Evolutionary conservation across 2,888 invertebrate species (phyloP), one percentile per base, ranked within the genome.

Genomic region (Ornithoptera priamus): DNA sequence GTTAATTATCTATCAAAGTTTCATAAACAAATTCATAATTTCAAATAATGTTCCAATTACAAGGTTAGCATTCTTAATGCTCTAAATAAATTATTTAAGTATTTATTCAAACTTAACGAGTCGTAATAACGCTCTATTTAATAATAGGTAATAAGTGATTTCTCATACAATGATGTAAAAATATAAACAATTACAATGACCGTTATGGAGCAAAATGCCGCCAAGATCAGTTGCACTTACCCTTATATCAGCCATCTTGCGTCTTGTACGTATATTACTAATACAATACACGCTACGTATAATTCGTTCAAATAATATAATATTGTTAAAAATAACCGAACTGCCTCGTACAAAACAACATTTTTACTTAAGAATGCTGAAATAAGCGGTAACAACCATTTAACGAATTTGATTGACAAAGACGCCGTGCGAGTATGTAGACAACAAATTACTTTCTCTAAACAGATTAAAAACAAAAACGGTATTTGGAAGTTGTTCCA

Each of bases 171-270:
- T 59, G 56, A 60, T 50, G 56, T 68, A 68, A 66, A 73, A 74
- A 77, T 75, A 75, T 71, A 77, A 82, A 80, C 76, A 78, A 80
- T 73, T 73, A 77, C 59, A 77, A 79, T 73, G 85, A 85, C 90
- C 90, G 92, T 91, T 91, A 87, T 67, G 73, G 77, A 85, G 83
- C 84, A 90, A 92, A 92, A 91, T 90, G 89, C 92, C 92, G 92
- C 92, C 90, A 92, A 91, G 84, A 76, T 76, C 63, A 74, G 86
- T 88, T 81, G 93, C 93, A 74, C 87, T 88, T 81, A 93, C 93
- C 90, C 92, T 92, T 84, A 93, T 92, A 92, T 93, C 93, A 89
- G 93, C 92, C 93, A 93, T 92, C 85, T 92, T 92, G 88, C 77
- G 76, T 71, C 79, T 79, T 72, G 80, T 86, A 79, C 78, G 82